Evolutionary conservation across 2,797 vertebrate species (phyloP), one percentile per base, ranked within the genome.

Genomic region (Xiphorhynchus erythropygius): DNA sequence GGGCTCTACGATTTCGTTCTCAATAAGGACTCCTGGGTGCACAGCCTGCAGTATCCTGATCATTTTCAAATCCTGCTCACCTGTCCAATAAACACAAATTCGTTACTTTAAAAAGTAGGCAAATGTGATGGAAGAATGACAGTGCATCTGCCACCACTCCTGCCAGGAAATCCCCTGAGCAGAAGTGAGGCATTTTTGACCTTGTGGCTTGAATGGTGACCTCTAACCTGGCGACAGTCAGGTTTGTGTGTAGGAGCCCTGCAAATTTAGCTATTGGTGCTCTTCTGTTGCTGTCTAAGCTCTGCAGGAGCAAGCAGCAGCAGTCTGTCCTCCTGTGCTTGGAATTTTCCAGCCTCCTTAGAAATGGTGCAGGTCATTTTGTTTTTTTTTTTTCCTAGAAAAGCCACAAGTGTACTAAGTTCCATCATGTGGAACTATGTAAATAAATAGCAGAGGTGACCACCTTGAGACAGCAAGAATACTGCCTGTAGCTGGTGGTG

Each of bases 1-100:
- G 87, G 95, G 96, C 73, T 97, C 96, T 76, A 97, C 62, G 4
- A 96, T 87, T 65, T 97, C 97, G 0, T 95, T 96, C 78, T 95
- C 92, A 46, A 97, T 93, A 8, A 70, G 47, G 41, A 78, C 77
- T 55, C 94, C 96, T 1, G 95, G 97, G 49, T 97, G 95, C 3
- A 49, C 87, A 57, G 92, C 57, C 76, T 97, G 96, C 32, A 97
- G 84, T 62, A 96, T 90, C 70, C 93, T 93, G 90, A 97, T 92
- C 96, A 97, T 97, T 95, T 97, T 97, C 90, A 97, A 49, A 41
- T 97, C 96, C 84, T 97, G 96, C 33, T 97, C 97, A 52, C 96
- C 96, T 97, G 7, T 53, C 56, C 44, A 73, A 55, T 2, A 91
- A 87, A 87, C 50, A 92, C 30, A 91, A 79, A 79, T 27, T 2